phyloP scores from a whole-genome alignment of 1,140 invertebrate genomes.

The Musca vetustissima region DNA sequence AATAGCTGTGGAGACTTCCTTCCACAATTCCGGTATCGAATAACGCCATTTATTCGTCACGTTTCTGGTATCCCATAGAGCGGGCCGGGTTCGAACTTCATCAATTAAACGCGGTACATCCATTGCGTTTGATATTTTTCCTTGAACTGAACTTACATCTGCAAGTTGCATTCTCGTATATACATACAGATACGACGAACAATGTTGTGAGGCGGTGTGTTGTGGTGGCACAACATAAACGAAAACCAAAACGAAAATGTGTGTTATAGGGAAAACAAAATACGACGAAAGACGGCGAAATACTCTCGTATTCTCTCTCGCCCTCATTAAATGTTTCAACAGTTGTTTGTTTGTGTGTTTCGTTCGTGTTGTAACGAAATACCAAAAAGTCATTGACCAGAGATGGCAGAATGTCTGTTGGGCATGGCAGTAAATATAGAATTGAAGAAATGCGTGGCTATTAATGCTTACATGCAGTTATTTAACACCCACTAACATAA shows the following conservation, averaged over 20 bases:
- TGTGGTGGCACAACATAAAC: not conserved
- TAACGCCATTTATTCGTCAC: slow-evolving; percentile 41
- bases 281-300: slow-evolving; percentile 6
- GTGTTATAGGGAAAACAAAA: not conserved
- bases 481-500: no score
- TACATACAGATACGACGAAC: no score
- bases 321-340: not conserved
- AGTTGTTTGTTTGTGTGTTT: no score
- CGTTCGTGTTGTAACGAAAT: no score
- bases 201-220: not conserved
- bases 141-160: slow-evolving; percentile 28
- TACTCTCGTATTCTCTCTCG: not conserved
- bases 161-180: not conserved
- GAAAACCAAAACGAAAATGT: slow-evolving; percentile 14
- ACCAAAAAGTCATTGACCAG: no score
- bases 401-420: no score
- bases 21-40: slow-evolving; percentile 39
- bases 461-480: no score
- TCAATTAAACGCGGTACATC: slow-evolving; percentile 46
- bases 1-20: slow-evolving; percentile 33
- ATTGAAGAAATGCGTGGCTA: no score
- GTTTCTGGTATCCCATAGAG: slow-evolving; percentile 42
- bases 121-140: slow-evolving; percentile 48
- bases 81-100: slow-evolving; percentile 41
- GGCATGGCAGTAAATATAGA: no score